Percentiles rank a stretch among this genome's conserved stretches.
phyloP scores from a whole-genome alignment of 2,113 vertebrate species.

The Nyctibius bracteatus region DNA sequence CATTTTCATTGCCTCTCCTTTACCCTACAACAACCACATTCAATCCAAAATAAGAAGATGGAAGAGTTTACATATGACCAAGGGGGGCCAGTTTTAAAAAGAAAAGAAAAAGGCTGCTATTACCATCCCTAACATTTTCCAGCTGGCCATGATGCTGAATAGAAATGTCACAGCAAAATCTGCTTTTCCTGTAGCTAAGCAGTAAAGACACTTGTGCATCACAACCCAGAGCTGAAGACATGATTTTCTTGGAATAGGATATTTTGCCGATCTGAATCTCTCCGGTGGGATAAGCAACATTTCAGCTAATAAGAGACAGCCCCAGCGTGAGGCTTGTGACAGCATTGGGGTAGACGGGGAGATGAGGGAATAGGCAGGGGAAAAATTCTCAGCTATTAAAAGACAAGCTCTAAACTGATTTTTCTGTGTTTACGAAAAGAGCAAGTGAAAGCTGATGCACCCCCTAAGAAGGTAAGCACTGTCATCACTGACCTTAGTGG shows the following conservation, averaged over 20 bases:
- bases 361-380: not conserved
- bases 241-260: not conserved
- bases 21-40: not conserved
- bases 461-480: not conserved
- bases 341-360: not conserved
- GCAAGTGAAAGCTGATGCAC: not conserved
- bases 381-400: not conserved
- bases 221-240: not conserved
- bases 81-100: not conserved
- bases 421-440: not conserved
- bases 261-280: not conserved
- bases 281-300: not conserved
- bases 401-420: not conserved
- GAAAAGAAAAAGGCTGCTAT: not conserved
- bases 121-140: not conserved
- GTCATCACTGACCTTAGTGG: not conserved
- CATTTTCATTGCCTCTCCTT: not conserved
- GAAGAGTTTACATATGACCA: not conserved
- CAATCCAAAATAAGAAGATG: not conserved
- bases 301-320: not conserved
- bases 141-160: not conserved
- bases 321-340: not conserved
- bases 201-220: not conserved
- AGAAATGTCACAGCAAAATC: conserved; percentile 1
- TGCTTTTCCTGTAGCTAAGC: not conserved